Evolutionary conservation across 2,113 vertebrate species (phyloP), one percentile per base, ranked within the genome.

Genomic region (Periophthalmodon schlosseri): DNA sequence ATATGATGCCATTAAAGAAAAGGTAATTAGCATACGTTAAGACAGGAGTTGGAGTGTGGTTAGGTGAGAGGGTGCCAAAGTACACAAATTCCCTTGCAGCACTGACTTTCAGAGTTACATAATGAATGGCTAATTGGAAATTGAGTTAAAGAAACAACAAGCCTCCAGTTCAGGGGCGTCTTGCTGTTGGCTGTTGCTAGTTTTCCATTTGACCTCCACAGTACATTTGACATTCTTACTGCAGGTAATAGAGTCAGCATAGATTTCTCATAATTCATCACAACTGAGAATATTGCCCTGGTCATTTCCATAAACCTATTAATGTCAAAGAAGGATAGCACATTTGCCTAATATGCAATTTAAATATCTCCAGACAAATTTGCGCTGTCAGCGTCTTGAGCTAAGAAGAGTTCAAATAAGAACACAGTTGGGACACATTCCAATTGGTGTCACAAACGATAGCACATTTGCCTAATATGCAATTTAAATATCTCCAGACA

Each of bases 391-490:
- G n/a, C n/a, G n/a, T 52, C 12, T 20, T 20, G 50, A 52, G 50
- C 16, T 20, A 18, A 20, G 5, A 52, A 20, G 50, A 20, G 15
- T 20, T 18, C 15, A 16, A 6, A 20, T 52, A 20, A 52, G 4
- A 20, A 10, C 39, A 44, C 39, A 44, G 4, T 52, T 6, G 15
- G 50, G 16, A 52, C 50, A 18, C 20, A 18, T 18, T 16, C 5
- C 4, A 5, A 5, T 44, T 44, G 39, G 16, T 52, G 15, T 52
- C n/a, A n/a, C n/a, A n/a, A n/a, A n/a, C n/a, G n/a, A n/a, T n/a
- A n/a, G n/a, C n/a, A n/a, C n/a, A n/a, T n/a, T 57, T 23, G 56
- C 56, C 21, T 57, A 57, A 57, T 57, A 57, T 23, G 56, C 56
- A 23, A 23, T 52, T 52, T 52, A 20, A 52, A 52, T 23, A 23